Percentiles rank a stretch among this genome's conserved stretches.
phyloP scores from a whole-genome alignment of 2,113 vertebrate genomes.

The Cranoglanis bouderius region DNA sequence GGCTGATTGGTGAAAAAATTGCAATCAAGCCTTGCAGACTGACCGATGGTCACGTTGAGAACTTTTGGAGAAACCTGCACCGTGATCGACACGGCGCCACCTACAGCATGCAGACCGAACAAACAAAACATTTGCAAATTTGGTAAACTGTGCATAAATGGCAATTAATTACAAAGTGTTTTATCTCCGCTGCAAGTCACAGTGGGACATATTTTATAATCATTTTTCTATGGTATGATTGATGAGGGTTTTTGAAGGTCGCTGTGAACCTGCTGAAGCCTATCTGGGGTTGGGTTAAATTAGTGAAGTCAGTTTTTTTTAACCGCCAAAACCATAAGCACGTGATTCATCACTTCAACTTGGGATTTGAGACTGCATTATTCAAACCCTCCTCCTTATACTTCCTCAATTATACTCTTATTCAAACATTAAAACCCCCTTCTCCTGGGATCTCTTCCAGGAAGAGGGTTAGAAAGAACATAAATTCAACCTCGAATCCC shows the following conservation, averaged over 20 bases:
- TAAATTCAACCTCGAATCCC: background rate
- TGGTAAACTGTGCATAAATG: background rate
- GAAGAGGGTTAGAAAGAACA: background rate
- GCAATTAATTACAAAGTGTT: background rate
- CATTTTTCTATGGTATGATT: background rate
- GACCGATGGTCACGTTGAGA: conserved; percentile 61
- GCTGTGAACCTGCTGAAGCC: background rate
- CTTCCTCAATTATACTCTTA: background rate
- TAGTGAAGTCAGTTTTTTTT: background rate
- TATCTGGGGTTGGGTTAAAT: background rate
- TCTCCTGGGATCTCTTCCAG: background rate
- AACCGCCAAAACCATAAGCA: background rate
- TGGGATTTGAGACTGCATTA: background rate
- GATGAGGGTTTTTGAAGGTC: background rate
- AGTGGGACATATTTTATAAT: background rate
- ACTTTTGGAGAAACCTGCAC: conserved; percentile 54
- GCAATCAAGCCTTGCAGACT: conserved; percentile 55
- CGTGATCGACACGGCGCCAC: conserved; percentile 55
- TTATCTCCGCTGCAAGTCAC: background rate
- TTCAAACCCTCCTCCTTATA: background rate
- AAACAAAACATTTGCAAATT: background rate
- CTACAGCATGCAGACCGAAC: conserved; percentile 38
- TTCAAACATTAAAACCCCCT: background rate
- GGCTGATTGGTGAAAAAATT: conserved; percentile 45
- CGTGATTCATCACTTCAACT: background rate